Conservation (phyloP, 2,888 invertebrate genomes). For the Abrostola tripartita region DNA sequence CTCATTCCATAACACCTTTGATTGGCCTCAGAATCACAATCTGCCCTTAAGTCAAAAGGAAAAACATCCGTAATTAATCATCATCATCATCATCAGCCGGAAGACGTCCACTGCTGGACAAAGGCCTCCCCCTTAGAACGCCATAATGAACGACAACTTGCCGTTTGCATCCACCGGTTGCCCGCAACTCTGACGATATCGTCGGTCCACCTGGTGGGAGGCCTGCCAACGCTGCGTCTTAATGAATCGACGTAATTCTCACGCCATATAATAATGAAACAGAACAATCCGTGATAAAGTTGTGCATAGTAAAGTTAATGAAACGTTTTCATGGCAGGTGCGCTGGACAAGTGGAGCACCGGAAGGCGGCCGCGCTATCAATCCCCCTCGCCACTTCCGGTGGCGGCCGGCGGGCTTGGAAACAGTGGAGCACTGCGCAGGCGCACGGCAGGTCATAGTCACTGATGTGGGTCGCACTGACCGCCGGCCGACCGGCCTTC, state of each 20-base stretch:
- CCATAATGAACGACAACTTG: too few species aligned
- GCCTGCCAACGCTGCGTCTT: too few species aligned
- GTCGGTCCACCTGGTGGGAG: too few species aligned
- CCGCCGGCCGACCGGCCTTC: neutral
- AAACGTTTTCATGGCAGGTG: slow-evolving; percentile 68
- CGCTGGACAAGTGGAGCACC: slow-evolving; percentile 73
- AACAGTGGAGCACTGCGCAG: slow-evolving; percentile 67
- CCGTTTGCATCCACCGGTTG: too few species aligned
- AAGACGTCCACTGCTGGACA: too few species aligned
- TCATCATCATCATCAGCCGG: too few species aligned
- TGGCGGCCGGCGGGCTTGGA: slow-evolving; percentile 72
- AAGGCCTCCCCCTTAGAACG: too few species aligned
- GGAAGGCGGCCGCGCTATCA: slow-evolving; percentile 75
- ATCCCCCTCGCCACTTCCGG: slow-evolving; percentile 78
- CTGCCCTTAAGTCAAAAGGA: too few species aligned
- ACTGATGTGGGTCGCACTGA: slow-evolving; percentile 38
- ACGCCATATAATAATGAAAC: slow-evolving; percentile 37
- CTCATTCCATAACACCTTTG: too few species aligned
- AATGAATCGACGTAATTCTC: neutral
- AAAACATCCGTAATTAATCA: too few species aligned
- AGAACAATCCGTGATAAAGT: slow-evolving; percentile 41
- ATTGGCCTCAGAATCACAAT: too few species aligned
- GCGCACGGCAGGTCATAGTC: slow-evolving; percentile 40
- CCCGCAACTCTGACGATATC: too few species aligned
- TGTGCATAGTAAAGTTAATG: slow-evolving; percentile 44